A percentile compares a stretch with the other conserved stretches of the same genome.
phyloP scores from a whole-genome alignment of 2,797 vertebrate genomes.

The Peromyscus melanophrys region DNA sequence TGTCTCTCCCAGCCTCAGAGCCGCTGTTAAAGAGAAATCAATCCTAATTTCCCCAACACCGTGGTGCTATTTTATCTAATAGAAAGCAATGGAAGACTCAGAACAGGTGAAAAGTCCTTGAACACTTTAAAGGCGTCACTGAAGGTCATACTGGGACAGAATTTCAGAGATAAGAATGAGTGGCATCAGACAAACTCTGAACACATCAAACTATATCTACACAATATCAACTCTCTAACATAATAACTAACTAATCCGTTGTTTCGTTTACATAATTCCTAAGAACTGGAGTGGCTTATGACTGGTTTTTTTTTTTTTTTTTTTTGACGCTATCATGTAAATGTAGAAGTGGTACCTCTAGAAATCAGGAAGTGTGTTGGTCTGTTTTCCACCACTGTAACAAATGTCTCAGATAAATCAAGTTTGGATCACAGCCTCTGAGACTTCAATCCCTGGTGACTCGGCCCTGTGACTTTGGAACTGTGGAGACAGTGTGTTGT shows the following conservation, averaged over 20 bases:
- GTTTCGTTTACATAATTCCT: not conserved
- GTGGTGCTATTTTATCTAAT: not conserved
- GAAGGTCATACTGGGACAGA: not conserved
- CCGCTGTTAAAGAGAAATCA: slow-evolving; percentile 39
- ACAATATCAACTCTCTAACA: not conserved
- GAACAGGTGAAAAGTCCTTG: not conserved
- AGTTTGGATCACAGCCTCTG: not conserved
- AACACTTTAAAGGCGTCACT: not conserved
- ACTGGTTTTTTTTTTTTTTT: not conserved
- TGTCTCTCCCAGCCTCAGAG: not conserved
- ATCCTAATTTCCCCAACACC: slow-evolving; percentile 28
- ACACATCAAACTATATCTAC: not conserved
- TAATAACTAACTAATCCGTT: not conserved
- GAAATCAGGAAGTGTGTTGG: not conserved
- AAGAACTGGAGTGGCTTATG: not conserved
- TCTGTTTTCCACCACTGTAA: not conserved
- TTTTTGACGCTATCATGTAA: not conserved
- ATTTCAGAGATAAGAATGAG: slow-evolving; percentile 4
- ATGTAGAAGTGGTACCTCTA: not conserved
- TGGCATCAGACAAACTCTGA: not conserved
- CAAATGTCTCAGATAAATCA: not conserved
- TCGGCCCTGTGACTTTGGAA: not conserved
- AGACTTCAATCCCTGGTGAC: not conserved
- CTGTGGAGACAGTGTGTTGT: not conserved
- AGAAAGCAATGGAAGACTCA: slow-evolving; percentile 2